A percentile compares a stretch with the other conserved stretches of the same genome.
These are phyloP conservation scores for Tipula confusa DNA, from an alignment of 2,888 invertebrate genomes.

Conservation along the genomic window DNA sequence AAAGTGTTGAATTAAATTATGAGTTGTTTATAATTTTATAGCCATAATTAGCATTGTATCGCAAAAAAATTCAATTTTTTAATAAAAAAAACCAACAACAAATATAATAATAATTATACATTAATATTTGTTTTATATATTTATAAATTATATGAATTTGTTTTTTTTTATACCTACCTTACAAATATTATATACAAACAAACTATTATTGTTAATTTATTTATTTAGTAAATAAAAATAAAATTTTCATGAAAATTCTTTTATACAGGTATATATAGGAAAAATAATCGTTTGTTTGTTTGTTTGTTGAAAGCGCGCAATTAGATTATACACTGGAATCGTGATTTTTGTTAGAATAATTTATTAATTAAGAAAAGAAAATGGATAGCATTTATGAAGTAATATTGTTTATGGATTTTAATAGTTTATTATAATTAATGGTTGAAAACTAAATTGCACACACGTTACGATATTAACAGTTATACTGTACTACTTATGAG, in stretches of 20 bases:
- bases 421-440: not conserved
- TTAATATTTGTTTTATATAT: conserved; percentile 7
- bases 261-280: not conserved
- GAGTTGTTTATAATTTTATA: conserved; percentile 20
- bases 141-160: conserved; percentile 17
- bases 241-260: not conserved
- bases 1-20: not conserved
- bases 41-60: conserved; percentile 12
- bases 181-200: not conserved
- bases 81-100: not conserved
- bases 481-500: no score
- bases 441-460: not conserved
- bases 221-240: not conserved
- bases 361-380: not conserved
- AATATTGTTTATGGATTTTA: not conserved
- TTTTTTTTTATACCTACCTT: no score
- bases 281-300: no score
- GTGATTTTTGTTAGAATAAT: not conserved
- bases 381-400: no score
- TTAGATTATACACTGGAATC: not conserved
- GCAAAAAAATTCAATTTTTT: not conserved
- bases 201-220: not conserved
- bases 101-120: not conserved
- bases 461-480: no score
- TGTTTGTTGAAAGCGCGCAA: conserved; percentile 1